Conservation (phyloP, 2,797 vertebrate species). For the Brachyalestes nurse region DNA sequence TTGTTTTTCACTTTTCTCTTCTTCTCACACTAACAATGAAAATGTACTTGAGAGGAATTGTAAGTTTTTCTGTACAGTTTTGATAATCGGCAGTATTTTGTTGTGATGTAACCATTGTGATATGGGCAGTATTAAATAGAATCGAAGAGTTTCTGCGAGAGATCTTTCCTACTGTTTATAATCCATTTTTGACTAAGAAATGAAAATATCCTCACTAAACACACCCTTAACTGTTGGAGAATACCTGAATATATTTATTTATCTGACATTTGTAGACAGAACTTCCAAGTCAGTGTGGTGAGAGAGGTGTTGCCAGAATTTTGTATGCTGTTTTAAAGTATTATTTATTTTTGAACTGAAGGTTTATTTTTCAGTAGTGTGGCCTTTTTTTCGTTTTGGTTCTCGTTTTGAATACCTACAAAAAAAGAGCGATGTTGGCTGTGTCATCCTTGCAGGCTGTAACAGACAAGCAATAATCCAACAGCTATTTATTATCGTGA, state of each 20-base stretch:
- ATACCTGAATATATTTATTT: slow-evolving; percentile 83
- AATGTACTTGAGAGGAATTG: slow-evolving; percentile 97
- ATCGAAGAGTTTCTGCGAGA: slow-evolving; percentile 86
- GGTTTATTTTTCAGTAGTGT: slow-evolving; percentile 76
- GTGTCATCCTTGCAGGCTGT: slow-evolving; percentile 46
- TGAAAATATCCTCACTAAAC: slow-evolving; percentile 74
- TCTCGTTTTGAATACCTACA: slow-evolving; percentile 63
- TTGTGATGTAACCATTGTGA: slow-evolving; percentile 94
- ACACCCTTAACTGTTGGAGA: slow-evolving; percentile 74
- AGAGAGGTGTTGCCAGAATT: slow-evolving; percentile 73
- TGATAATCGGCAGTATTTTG: slow-evolving; percentile 99
- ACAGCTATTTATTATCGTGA: slow-evolving; percentile 7
- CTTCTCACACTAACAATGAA: slow-evolving; percentile 85
- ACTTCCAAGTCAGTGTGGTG: slow-evolving; percentile 75
- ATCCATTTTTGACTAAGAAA: slow-evolving; percentile 83
- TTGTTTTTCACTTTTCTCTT: slow-evolving; percentile 81
- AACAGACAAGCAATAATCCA: slow-evolving; percentile 75
- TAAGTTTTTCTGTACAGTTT: slow-evolving; percentile 96
- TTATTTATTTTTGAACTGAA: slow-evolving; percentile 80
- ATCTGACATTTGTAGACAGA: slow-evolving; percentile 81
- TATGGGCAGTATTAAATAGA: slow-evolving; percentile 91
- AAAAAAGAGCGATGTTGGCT: slow-evolving; percentile 64
- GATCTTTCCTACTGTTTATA: slow-evolving; percentile 97
- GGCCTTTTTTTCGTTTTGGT: slow-evolving; percentile 74
- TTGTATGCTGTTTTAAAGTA: slow-evolving; percentile 81